Evolutionary conservation across 2,888 invertebrate species (phyloP).

Genomic region (Apoda limacodes): DNA sequence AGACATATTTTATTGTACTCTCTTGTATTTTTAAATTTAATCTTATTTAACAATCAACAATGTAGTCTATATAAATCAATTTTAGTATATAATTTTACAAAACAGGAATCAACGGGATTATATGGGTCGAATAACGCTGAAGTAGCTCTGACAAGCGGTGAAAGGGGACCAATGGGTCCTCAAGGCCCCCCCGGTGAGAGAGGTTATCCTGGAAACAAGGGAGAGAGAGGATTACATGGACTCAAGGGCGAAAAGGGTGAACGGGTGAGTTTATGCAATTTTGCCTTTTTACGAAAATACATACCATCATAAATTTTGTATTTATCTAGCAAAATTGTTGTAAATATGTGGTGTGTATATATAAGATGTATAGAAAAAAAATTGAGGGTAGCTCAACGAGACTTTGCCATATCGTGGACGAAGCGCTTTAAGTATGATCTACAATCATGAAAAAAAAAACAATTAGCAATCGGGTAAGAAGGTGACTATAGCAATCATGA

Average conservation of each 20-base stretch:
- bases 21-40: no score
- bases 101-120: constrained; percentile 61
- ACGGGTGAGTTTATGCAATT: constrained; percentile 69
- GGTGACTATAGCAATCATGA: no score
- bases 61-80: no score
- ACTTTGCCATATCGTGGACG: no score
- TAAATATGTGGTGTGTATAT: constrained; percentile 5
- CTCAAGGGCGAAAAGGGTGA: constrained; percentile 79
- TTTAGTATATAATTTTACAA: no score
- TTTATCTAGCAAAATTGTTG: constrained; percentile 8
- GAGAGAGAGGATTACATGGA: constrained; percentile 71
- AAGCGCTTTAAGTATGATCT: no score
- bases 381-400: no score
- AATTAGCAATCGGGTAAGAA: no score
- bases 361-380: no score
- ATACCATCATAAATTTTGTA: constrained; percentile 7
- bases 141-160: constrained; percentile 76
- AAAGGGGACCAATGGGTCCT: constrained; percentile 75
- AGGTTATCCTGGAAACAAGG: constrained; percentile 71
- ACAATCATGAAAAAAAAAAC: no score
- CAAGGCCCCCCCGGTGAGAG: constrained; percentile 74
- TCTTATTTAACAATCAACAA: no score
- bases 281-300: no score
- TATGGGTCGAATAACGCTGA: constrained; percentile 67
- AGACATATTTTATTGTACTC: constrained; percentile 15